A percentile compares a stretch with the other conserved stretches of the same genome.
Evolutionary conservation across 2,797 vertebrate genomes (phyloP).

Genomic region (Helicolenus hilgendorfi): DNA sequence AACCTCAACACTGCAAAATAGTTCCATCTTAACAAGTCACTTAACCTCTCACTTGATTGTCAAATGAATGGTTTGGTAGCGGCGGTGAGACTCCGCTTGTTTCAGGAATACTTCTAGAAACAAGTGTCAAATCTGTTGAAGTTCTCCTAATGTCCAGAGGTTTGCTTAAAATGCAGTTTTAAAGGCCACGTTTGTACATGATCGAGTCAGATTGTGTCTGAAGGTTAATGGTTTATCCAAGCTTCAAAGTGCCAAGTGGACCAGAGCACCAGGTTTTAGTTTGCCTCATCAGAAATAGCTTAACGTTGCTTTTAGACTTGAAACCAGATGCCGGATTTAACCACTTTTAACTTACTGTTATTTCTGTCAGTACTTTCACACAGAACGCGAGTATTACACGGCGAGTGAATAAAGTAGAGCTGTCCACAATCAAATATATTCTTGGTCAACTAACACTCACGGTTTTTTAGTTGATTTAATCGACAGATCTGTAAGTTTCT

Average conservation of each 20-base stretch:
- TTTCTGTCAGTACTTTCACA: no score
- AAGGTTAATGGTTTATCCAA: constrained; percentile 68
- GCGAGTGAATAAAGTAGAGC: no score
- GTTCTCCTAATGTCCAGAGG: neutral
- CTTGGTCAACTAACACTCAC: no score
- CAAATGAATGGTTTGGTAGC: neutral
- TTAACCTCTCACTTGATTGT: neutral
- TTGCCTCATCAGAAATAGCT: constrained; percentile 16
- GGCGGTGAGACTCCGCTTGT: no score
- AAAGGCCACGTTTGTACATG: neutral
- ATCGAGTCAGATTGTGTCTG: neutral
- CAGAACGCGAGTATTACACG: no score
- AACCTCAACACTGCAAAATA: constrained; percentile 17
- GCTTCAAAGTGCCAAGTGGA: constrained; percentile 52
- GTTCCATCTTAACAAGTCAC: constrained; percentile 32
- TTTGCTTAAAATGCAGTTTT: neutral
- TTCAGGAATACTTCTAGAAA: neutral
- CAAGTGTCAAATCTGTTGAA: neutral
- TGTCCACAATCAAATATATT: no score
- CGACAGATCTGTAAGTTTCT: no score
- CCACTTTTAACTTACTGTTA: no score
- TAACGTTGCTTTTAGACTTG: constrained; percentile 1
- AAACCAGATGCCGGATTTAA: constrained; percentile 1
- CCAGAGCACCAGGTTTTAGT: constrained; percentile 33
- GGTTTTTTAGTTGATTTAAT: no score